Base-by-base conservation (phyloP, 1,140 invertebrate species). In the Riptortus pedestris region DNA sequence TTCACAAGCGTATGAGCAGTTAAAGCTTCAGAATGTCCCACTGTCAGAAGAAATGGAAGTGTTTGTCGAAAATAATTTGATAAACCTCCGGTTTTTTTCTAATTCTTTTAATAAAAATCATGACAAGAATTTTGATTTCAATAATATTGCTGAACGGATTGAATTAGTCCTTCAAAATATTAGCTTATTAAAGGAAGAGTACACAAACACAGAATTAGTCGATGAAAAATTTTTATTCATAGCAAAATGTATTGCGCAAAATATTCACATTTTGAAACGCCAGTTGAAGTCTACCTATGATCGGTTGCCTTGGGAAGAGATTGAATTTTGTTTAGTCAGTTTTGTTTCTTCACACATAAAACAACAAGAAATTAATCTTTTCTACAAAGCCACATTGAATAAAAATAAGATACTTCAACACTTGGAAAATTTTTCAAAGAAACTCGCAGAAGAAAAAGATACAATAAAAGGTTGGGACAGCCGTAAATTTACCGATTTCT, bases 231-330 rank as follows among this genome's bases (percentile, higher is more conserved):
- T 38, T 14, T 14, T 38, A 14, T 38, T 7, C 14, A 7, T 38
- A 38, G 31, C 31, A 38, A 38, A 38, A 38, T 14, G 14, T 7
- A 14, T 38, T 38, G 31, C 31, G 5, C 14, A 14, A 5, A 38
- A 68, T 63, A 60, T 68, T 52, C 62, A 67, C 26, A 26, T 65
- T 33, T 63, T 68, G 48, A 68, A 68, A 45, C 66, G 64, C 16
- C 47, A 52, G 27, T 52, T 67, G 24, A 68, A 52, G 55, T 63
- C 66, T 38, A 65, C 66, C 18, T 68, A 68, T 48, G 29, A 65
- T 65, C 38, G 2, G 12, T 22, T 68, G 18, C 67, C 67, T 62
- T 69, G 68, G 68, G 68, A 68, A 63, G 67, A 68, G 65, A 65
- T 68, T 24, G 67, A 68, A 33, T 68, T 68, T 67, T 68, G 66